Conservation (phyloP, 2,797 vertebrate species). For the Poecilia gillii region DNA sequence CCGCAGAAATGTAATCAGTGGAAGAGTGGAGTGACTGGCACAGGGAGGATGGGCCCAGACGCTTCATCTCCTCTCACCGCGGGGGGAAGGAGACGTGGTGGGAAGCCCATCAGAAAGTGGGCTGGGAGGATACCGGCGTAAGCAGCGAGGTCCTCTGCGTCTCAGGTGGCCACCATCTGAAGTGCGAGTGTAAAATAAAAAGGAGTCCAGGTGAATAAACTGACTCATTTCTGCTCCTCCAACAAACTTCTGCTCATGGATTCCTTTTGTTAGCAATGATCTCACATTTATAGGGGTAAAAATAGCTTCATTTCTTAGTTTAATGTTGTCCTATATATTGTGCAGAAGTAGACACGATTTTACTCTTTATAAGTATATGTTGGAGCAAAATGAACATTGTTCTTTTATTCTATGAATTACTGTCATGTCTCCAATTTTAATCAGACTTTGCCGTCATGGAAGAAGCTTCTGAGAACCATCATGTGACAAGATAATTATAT, state of each 20-base stretch:
- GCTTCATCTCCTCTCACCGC: conserved; percentile 4
- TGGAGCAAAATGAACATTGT: no score
- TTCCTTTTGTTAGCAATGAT: not conserved
- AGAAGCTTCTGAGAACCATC: not conserved
- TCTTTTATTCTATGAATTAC: no score
- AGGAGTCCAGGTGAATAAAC: conserved; percentile 13
- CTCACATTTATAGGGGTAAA: not conserved
- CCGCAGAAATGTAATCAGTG: conserved; percentile 28
- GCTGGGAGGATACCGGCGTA: conserved; percentile 6
- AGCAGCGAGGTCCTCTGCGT: conserved; percentile 1
- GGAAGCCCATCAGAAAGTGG: conserved; percentile 5
- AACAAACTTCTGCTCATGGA: not conserved
- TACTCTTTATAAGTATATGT: no score
- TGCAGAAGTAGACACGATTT: not conserved
- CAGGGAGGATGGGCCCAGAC: conserved; percentile 11
- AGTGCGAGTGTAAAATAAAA: conserved; percentile 14
- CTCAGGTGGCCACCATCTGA: conserved; percentile 13
- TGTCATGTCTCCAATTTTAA: no score
- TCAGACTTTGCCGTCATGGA: not conserved
- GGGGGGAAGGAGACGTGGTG: not conserved
- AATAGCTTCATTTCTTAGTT: not conserved
- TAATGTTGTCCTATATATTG: no score
- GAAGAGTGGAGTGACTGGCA: conserved; percentile 16
- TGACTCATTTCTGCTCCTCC: not conserved
- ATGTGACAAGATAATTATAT: no score